Conservation (phyloP, 2,797 vertebrate species). For the Aselliscus stoliczkanus region DNA sequence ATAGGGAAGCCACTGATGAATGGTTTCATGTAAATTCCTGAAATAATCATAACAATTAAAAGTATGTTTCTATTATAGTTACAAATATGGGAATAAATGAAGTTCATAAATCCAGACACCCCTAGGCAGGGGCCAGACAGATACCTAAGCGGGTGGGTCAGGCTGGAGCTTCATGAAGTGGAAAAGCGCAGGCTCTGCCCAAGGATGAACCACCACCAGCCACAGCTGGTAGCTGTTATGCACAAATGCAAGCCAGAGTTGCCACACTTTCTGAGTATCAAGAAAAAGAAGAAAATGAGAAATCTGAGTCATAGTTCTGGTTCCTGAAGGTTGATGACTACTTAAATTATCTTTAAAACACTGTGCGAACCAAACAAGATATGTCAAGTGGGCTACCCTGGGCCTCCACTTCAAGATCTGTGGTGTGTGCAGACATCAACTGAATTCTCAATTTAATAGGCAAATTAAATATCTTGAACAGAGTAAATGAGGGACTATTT, state of each 20-base stretch:
- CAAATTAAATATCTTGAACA: neutral
- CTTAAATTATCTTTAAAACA: neutral
- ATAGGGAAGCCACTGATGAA: neutral
- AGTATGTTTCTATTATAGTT: neutral
- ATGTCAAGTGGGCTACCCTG: neutral
- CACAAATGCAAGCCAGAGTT: neutral
- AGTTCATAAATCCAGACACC: neutral
- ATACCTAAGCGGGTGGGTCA: neutral
- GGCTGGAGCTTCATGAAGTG: neutral
- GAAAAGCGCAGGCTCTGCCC: neutral
- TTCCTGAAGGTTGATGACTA: neutral
- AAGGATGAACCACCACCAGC: neutral
- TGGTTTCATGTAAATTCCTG: neutral
- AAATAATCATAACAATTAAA: constrained; percentile 20
- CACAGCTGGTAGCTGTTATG: neutral
- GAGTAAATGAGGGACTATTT: neutral
- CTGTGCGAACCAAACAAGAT: neutral
- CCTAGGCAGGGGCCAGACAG: neutral
- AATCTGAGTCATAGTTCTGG: neutral
- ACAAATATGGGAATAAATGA: neutral
- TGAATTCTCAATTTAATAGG: neutral
- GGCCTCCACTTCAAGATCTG: neutral
- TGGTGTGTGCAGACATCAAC: neutral
- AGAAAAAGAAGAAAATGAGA: neutral
- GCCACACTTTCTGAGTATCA: neutral